Conservation (phyloP, 2,888 invertebrate genomes). For the Ferdinandea cuprea region DNA sequence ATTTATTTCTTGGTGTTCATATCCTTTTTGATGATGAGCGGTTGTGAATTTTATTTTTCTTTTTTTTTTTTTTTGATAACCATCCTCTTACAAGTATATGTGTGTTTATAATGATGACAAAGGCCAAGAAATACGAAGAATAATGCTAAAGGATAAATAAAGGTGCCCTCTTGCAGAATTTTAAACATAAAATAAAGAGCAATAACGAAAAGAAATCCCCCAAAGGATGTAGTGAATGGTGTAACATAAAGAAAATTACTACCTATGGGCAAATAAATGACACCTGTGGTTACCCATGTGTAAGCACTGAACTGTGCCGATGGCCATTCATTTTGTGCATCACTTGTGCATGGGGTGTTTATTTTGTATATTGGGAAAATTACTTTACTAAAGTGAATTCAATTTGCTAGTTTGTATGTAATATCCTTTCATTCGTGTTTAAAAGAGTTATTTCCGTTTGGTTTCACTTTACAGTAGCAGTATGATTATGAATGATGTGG, state of each 20-base stretch:
- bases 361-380: conserved; percentile 13
- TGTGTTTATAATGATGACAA: conserved; percentile 42
- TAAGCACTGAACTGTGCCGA: conserved; percentile 35
- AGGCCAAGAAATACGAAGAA: conserved; percentile 38
- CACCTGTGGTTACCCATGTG: conserved; percentile 71
- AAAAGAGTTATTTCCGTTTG: too few relatives aligned
- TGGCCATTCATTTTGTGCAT: conserved; percentile 32
- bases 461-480: too few relatives aligned
- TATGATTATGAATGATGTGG: too few relatives aligned
- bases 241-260: conserved; percentile 63
- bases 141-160: conserved; percentile 51
- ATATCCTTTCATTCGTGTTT: conserved; percentile 9
- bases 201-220: conserved; percentile 11
- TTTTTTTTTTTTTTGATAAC: background rate
- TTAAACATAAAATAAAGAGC: conserved; percentile 4
- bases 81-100: conserved; percentile 11
- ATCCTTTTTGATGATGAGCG: conserved; percentile 56
- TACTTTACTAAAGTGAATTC: conserved; percentile 21
- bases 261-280: conserved; percentile 65
- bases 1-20: background rate
- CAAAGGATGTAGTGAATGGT: conserved; percentile 19
- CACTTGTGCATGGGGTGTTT: conserved; percentile 38
- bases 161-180: conserved; percentile 57
- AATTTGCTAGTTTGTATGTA: conserved; percentile 30
- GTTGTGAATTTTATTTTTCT: too few relatives aligned